Base-by-base conservation (phyloP, 2,113 vertebrate species). In the Athene cunicularia region DNA sequence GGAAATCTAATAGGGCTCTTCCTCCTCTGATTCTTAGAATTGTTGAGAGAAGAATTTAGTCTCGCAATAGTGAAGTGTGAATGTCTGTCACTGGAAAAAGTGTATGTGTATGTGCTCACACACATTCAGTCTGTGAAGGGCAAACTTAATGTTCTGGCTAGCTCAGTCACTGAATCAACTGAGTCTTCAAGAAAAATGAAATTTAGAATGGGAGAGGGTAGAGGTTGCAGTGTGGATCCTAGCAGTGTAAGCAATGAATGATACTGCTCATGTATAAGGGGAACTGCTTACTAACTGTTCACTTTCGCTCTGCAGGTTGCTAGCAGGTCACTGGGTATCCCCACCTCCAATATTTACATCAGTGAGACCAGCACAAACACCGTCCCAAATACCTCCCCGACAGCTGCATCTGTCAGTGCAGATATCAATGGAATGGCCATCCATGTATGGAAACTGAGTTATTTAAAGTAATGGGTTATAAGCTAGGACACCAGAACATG, bases 311-410 rank as follows among this genome's bases (percentile, higher is more conserved):
- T 75, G 10, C 97, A 99, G 99, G 98, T 99, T 72, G 99, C 99
- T 93, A 99, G 99, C 97, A 98, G 94, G 67, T 97, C 98, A 53
- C 97, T 99, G 92, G 98, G 98, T 53, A 98, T 99, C 41, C 98
- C 99, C 45, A 98, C 79, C 45, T 98, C 99, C 72, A 99, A 98
- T 97, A 99, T 99, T 77, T 96, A 98, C 94, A 99, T 99, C 97
- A 99, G 98, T 9, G 99, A 99, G 98, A 99, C 99, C 5, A 99
- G 99, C 98, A 99, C 99, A n/a, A 99, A 98, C 93, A 99, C 99
- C 0, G 99, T 99, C 21, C 99, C 99, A 60, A 99, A 99, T 66
- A 98, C 99, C 20, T 99, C 99, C 67, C 98, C 99, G 0, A 99
- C 99, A 0, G 99, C 99, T 0, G 99, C 99, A 28, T 99, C 99